Conservation (phyloP, 2,888 invertebrate genomes). For the Zaprionus lineosus region DNA sequence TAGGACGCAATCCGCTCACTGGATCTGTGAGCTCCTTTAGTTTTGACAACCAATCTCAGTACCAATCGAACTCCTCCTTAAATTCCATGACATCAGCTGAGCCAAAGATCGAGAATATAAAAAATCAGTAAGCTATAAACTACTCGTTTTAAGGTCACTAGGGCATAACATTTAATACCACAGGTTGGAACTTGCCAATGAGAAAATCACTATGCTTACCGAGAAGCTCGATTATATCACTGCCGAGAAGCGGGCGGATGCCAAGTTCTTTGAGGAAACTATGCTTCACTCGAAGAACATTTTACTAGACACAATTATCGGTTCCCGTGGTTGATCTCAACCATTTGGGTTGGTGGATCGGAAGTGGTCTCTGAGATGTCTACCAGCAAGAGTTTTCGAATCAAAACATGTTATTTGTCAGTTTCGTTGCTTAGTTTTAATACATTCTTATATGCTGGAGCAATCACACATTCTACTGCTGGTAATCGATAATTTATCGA, state of each 20-base stretch:
- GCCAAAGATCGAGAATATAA: constrained; percentile 66
- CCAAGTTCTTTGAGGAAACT: constrained; percentile 79
- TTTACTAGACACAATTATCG: constrained; percentile 75
- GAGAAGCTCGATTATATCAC: constrained; percentile 76
- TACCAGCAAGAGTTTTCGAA: constrained; percentile 19
- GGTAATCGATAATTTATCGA: no score
- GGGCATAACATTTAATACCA: neutral
- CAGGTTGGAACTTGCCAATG: constrained; percentile 80
- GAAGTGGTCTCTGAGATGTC: constrained; percentile 2
- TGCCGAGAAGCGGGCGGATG: constrained; percentile 79
- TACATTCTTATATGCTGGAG: constrained; percentile 19
- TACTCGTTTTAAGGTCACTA: neutral
- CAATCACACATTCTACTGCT: no score
- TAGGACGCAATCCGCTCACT: constrained; percentile 63
- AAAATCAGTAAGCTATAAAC: constrained; percentile 77
- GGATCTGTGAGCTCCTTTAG: constrained; percentile 70
- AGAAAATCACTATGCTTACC: constrained; percentile 78
- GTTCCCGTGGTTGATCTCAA: constrained; percentile 20
- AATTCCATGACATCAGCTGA: constrained; percentile 17
- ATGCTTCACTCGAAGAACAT: constrained; percentile 78
- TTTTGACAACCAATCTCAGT: constrained; percentile 78
- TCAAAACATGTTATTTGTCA: constrained; percentile 1
- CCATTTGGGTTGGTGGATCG: neutral
- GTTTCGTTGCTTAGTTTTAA: constrained; percentile 27
- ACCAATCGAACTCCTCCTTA: constrained; percentile 32